Conservation (phyloP, 2,888 invertebrate species). For the Polylopha cassiicola region DNA sequence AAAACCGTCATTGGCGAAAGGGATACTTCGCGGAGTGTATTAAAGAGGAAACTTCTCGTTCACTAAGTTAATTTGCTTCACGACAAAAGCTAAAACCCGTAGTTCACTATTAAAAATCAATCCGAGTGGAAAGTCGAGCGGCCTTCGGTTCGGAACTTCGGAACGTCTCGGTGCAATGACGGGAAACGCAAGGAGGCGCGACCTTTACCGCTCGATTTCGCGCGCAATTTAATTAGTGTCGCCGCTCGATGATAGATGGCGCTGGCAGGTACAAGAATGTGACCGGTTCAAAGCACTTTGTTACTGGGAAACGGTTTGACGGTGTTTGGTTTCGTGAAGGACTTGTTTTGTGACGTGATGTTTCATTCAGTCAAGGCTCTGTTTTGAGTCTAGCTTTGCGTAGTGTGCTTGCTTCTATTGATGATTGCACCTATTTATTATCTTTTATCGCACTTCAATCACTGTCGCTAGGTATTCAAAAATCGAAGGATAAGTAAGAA, state of each 20-base stretch:
- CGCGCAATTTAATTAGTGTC: constrained; percentile 74
- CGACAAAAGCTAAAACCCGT: constrained; percentile 63
- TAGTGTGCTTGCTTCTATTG: no score
- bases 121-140: constrained; percentile 63
- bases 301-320: constrained; percentile 16
- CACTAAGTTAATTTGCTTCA: constrained; percentile 63
- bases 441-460: no score
- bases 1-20: no score
- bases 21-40: constrained; percentile 37
- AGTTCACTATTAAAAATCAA: constrained; percentile 74
- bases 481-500: no score
- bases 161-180: constrained; percentile 66
- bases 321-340: constrained; percentile 14
- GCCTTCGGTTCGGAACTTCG: constrained; percentile 54
- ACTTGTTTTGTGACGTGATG: not conserved
- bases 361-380: not conserved
- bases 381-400: no score
- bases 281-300: constrained; percentile 15
- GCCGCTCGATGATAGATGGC: constrained; percentile 65
- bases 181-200: constrained; percentile 66
- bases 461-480: no score
- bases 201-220: constrained; percentile 74
- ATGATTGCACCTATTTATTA: no score
- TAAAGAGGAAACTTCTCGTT: constrained; percentile 49
- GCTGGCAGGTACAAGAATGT: constrained; percentile 27